Conservation (phyloP, 2,113 vertebrate species). For the Telmatochromis sp. region DNA sequence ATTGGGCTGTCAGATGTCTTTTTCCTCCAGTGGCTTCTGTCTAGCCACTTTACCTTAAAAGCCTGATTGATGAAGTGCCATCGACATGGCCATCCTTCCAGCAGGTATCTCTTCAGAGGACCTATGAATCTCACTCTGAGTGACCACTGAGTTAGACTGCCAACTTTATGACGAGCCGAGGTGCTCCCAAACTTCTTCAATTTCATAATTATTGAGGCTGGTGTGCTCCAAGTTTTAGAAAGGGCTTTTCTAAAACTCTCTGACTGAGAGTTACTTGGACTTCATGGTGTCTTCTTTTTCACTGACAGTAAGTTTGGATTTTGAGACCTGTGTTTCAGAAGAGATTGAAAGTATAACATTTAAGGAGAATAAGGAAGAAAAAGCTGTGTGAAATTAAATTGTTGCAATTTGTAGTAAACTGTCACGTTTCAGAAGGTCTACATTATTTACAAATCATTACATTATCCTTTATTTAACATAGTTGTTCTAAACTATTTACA, state of each 20-base stretch:
- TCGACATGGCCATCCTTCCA: background rate
- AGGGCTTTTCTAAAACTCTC: background rate
- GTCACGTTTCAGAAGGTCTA: background rate
- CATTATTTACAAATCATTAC: background rate
- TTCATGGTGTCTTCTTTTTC: background rate
- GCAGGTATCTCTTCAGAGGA: background rate
- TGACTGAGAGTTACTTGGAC: background rate
- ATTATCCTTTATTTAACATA: background rate
- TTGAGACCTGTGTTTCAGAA: background rate
- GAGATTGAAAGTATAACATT: background rate
- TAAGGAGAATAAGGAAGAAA: background rate
- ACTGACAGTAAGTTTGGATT: background rate
- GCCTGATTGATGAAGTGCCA: background rate
- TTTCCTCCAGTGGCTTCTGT: background rate
- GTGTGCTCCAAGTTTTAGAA: background rate
- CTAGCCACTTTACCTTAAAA: background rate
- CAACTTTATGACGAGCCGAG: background rate
- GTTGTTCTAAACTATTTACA: background rate
- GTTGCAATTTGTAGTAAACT: background rate
- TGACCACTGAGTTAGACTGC: background rate
- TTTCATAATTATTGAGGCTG: background rate
- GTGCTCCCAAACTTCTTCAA: background rate
- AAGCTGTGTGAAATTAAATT: background rate
- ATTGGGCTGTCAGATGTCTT: background rate
- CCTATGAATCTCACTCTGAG: background rate